These are phyloP conservation scores for Erebia ligea DNA, from an alignment of 2,888 invertebrate genomes.

Conservation along the genomic window DNA sequence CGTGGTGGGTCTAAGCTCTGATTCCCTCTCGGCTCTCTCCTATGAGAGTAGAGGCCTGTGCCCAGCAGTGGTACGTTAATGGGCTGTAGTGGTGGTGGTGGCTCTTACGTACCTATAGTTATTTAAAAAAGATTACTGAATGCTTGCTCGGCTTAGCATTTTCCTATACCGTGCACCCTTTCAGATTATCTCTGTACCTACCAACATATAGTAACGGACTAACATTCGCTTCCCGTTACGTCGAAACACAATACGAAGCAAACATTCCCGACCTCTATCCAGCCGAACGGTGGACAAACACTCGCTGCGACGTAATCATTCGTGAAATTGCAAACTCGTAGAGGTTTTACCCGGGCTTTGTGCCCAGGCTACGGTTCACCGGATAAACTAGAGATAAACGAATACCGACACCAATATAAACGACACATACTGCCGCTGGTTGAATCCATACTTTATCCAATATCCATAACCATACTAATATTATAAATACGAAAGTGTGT, in stretches of 20 bases:
- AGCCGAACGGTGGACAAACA: conserved; percentile 31
- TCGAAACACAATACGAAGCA: conserved; percentile 20
- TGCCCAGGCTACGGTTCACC: conserved; percentile 33
- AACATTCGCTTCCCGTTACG: conserved; percentile 19
- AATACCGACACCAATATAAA: conserved; percentile 28
- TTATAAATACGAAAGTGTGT: too few species aligned
- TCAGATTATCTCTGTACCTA: neutral
- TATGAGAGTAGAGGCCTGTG: too few species aligned
- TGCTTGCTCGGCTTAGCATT: neutral
- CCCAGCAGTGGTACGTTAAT: too few species aligned
- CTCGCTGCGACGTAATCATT: conserved; percentile 35
- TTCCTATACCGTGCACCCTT: neutral
- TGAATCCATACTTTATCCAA: too few species aligned
- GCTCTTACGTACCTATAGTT: too few species aligned
- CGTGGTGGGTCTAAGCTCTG: too few species aligned
- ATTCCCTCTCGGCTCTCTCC: too few species aligned
- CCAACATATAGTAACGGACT: neutral
- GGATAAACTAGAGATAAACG: conserved; percentile 37
- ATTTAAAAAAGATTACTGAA: neutral
- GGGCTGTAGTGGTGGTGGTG: too few species aligned
- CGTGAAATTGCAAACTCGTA: conserved; percentile 39
- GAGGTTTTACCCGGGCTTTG: conserved; percentile 33
- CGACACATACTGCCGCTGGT: too few species aligned
- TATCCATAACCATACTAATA: too few species aligned
- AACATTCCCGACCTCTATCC: conserved; percentile 29